Evolutionary conservation across 2,797 vertebrate species (phyloP), one percentile per base, ranked within the genome.

Genomic region (Gymnothorax javanicus): DNA sequence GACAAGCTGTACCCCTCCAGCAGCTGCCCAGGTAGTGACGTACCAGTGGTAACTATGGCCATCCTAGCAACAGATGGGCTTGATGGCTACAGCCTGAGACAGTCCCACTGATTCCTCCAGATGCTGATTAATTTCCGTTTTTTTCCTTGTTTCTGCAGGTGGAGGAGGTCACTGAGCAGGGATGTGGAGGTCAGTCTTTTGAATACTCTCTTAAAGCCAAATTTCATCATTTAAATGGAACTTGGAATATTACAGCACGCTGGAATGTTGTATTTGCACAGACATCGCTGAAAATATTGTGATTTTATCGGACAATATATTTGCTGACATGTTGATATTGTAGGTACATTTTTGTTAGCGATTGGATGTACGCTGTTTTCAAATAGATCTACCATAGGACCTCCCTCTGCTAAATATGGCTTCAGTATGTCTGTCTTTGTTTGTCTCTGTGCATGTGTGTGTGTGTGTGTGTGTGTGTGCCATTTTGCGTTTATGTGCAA

Each of bases 131-230:
- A 50, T 52, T 73, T 71, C 62, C 85, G 4, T 85, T 1, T 73
- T 73, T 79, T n/a, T 83, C 62, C 85, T 57, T 86, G 71, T 85
- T 58, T 4, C 88, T 85, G 88, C 88, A 95, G 94, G 90, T 71
- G 11, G 85, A 90, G 71, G 89, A 89, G 71, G 81, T 54, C 56
- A 89, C 67, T 83, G 92, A 91, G 75, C 89, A 87, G 50, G 92
- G 83, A 85, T 86, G 87, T 91, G 94, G 84, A 94, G 94, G 95
- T 95, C 87, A 93, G 94, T 92, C 56, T 23, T 92, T 56, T n/a
- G 84, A 84, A 1, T 33, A 23, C 2, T 7, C 5, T 27, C 67
- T 84, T 85, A 20, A 81, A 83, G 62, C 15, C 23, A 4, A 43
- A 82, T 69, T 81, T 33, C 25, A n/a, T 13, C 84, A 79, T 20